A percentile compares a stretch with the other conserved stretches of the same genome.
Evolutionary conservation across 1,140 invertebrate genomes (phyloP).

Genomic region (Drosophila nigromelanica): DNA sequence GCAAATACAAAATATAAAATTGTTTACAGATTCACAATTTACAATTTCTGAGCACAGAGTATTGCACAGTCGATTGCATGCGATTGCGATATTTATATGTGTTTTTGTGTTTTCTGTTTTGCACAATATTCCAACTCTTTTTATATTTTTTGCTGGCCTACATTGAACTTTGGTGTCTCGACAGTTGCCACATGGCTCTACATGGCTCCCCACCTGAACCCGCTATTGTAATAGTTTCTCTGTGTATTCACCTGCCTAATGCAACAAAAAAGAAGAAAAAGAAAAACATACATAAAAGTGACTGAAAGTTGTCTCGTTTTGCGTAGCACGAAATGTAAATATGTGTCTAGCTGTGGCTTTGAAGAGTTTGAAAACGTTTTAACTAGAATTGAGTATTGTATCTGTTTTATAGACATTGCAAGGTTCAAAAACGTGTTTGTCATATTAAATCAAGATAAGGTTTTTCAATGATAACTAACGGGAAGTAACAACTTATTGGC

Average conservation of each 20-base stretch:
- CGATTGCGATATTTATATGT: too few relatives aligned
- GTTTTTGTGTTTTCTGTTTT: slow-evolving; percentile 2
- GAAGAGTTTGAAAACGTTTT: slow-evolving; percentile 38
- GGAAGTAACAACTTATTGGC: too few relatives aligned
- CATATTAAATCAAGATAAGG: slow-evolving; percentile 6
- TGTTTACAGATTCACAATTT: too few relatives aligned
- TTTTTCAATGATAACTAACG: background rate
- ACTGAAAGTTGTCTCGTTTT: slow-evolving; percentile 22
- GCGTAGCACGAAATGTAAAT: slow-evolving; percentile 29
- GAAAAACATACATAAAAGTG: slow-evolving; percentile 9
- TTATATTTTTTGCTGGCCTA: slow-evolving; percentile 17
- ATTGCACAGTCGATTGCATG: too few relatives aligned
- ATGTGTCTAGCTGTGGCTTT: slow-evolving; percentile 29
- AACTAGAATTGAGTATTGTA: slow-evolving; percentile 25
- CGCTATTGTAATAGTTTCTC: slow-evolving; percentile 30
- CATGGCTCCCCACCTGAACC: background rate
- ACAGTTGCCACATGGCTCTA: background rate
- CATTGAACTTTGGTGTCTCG: slow-evolving; percentile 33
- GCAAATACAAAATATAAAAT: too few relatives aligned
- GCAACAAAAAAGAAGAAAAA: slow-evolving; percentile 6
- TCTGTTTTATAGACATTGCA: slow-evolving; percentile 2
- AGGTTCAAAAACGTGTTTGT: background rate
- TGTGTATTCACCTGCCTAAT: slow-evolving; percentile 39
- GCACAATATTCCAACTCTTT: slow-evolving; percentile 12
- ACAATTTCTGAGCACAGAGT: too few relatives aligned